Percentiles rank a stretch among this genome's conserved stretches.
Evolutionary conservation across 2,888 invertebrate species (phyloP).

Genomic region (Drosophila vallismaia): DNA sequence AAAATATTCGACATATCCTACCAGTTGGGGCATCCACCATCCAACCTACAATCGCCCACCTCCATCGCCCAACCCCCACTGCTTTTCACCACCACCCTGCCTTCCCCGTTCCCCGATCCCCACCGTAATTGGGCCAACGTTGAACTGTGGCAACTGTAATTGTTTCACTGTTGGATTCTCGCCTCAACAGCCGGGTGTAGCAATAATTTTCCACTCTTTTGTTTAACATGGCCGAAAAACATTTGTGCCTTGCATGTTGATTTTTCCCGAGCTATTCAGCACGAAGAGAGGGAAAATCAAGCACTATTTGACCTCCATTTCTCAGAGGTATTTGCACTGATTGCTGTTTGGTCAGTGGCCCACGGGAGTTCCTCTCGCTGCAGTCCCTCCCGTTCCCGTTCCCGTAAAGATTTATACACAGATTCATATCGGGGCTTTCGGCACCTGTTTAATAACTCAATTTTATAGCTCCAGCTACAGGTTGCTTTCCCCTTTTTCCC

Average conservation of each 20-base stretch:
- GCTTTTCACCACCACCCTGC: constrained; percentile 2
- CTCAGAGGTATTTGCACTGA: constrained; percentile 51
- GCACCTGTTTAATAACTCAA: constrained; percentile 71
- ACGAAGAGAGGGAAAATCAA: constrained; percentile 19
- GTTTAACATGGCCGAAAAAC: constrained; percentile 51
- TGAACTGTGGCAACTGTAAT: constrained; percentile 59
- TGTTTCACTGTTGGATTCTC: constrained; percentile 70
- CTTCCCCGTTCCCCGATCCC: constrained; percentile 2
- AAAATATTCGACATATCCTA: constrained; percentile 67
- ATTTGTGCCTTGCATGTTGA: constrained; percentile 54
- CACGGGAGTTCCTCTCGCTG: constrained; percentile 9
- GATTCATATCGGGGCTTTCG: constrained; percentile 9
- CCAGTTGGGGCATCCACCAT: constrained; percentile 28
- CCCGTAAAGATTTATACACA: constrained; percentile 9
- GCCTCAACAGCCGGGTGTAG: constrained; percentile 25
- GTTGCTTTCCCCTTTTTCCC: constrained; percentile 18
- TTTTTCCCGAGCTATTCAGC: constrained; percentile 34
- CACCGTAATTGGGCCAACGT: constrained; percentile 68
- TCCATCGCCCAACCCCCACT: not conserved
- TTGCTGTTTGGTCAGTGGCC: constrained; percentile 52
- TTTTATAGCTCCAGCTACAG: constrained; percentile 63
- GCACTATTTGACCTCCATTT: constrained; percentile 64
- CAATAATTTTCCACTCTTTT: constrained; percentile 56
- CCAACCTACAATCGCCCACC: constrained; percentile 1
- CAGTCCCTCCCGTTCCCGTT: constrained; percentile 1